Evolutionary conservation across 2,113 vertebrate species (phyloP).

Genomic region (Scomber japonicus): DNA sequence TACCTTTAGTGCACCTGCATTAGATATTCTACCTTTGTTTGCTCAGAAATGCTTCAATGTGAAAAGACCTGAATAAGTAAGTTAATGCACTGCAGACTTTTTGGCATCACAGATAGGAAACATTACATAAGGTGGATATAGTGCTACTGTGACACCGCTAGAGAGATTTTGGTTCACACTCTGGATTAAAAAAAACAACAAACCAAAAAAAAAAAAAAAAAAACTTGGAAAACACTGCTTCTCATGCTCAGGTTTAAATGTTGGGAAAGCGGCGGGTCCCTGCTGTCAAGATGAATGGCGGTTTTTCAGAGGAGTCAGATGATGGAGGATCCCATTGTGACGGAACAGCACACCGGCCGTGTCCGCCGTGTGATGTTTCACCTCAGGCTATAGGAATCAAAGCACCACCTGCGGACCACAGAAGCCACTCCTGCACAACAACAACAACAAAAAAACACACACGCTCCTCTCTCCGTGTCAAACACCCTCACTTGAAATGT

Average conservation of each 20-base stretch:
- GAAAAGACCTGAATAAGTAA: not conserved
- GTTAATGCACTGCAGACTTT: not conserved
- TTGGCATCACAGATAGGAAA: not conserved
- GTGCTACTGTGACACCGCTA: conserved; percentile 12
- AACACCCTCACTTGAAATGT: conserved; percentile 49
- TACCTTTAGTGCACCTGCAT: too few relatives aligned
- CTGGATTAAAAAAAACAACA: not conserved
- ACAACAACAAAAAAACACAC: not conserved
- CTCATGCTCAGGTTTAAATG: conserved; percentile 25
- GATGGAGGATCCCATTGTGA: conserved; percentile 53
- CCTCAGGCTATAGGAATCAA: conserved; percentile 66
- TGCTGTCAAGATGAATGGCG: conserved; percentile 47
- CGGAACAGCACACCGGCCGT: conserved; percentile 14
- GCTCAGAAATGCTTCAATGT: not conserved
- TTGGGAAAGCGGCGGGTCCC: conserved; percentile 1
- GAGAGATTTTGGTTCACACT: conserved; percentile 28
- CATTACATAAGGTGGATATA: not conserved
- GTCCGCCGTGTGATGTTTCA: conserved; percentile 60
- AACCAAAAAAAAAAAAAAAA: not conserved
- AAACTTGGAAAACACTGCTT: not conserved
- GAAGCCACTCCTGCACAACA: conserved; percentile 37
- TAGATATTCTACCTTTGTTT: too few relatives aligned
- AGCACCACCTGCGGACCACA: conserved; percentile 66
- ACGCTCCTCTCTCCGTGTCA: conserved; percentile 42
- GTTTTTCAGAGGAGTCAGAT: conserved; percentile 33